Evolutionary conservation across 1,140 invertebrate genomes (phyloP).

Genomic region (Venturia canescens): DNA sequence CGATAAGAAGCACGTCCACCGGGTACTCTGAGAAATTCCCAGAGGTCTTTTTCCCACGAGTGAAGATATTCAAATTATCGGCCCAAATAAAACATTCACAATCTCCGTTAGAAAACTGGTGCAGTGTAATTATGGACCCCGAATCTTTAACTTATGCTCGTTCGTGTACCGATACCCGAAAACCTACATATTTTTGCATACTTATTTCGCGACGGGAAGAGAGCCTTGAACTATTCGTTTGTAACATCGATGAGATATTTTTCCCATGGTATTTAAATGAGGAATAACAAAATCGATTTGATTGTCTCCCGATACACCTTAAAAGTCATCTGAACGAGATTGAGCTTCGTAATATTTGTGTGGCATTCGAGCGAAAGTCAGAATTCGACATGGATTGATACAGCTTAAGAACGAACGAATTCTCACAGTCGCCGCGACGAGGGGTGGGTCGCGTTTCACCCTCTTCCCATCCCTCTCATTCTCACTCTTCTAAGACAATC

Average conservation of each 20-base stretch:
- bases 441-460: constrained; percentile 28
- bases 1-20: not conserved
- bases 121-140: not conserved
- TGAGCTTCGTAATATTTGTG: not conserved
- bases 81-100: not conserved
- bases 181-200: constrained; percentile 39
- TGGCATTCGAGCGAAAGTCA: constrained; percentile 30
- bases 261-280: constrained; percentile 17
- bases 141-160: not conserved
- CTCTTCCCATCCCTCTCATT: not conserved
- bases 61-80: not conserved
- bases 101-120: not conserved
- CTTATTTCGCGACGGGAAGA: not conserved
- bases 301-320: not conserved
- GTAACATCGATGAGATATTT: not conserved
- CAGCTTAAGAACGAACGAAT: not conserved
- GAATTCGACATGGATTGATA: not conserved
- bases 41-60: not conserved
- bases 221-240: constrained; percentile 8
- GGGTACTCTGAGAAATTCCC: constrained; percentile 18
- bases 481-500: constrained; percentile 2
- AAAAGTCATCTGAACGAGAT: not conserved
- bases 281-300: not conserved
- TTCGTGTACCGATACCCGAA: constrained; percentile 2
- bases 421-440: constrained; percentile 36